Conservation (phyloP, 1,140 invertebrate genomes). For the Scaptodrosophila lebanonensis region DNA sequence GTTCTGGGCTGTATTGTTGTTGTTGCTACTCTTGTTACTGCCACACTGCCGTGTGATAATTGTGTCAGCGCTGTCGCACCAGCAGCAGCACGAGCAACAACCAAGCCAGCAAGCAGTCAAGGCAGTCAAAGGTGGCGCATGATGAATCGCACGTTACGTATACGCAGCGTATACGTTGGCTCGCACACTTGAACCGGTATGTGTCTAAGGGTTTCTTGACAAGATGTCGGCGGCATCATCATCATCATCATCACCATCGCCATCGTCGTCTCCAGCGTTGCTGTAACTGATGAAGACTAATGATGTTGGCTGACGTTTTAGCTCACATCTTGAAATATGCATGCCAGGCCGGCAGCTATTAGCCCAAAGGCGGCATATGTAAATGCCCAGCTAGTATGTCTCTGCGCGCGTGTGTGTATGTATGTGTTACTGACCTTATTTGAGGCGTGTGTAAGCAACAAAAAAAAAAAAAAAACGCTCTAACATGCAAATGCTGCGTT, state of each 20-base stretch:
- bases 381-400: not conserved
- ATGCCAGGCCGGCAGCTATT: conserved; percentile 30
- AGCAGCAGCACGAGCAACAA: no score
- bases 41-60: not conserved
- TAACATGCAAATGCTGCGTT: no score
- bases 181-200: conserved; percentile 1
- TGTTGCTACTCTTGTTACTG: conserved; percentile 6
- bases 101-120: no score
- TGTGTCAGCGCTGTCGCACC: conserved; percentile 3
- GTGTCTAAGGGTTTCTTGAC: conserved; percentile 35
- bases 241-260: no score
- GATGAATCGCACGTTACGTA: conserved; percentile 49
- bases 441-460: conserved; percentile 21
- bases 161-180: conserved; percentile 34
- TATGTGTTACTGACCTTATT: conserved; percentile 40
- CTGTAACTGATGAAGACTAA: conserved; percentile 43
- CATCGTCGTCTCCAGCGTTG: no score
- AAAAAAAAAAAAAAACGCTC: no score
- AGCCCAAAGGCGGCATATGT: conserved; percentile 18
- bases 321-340: conserved; percentile 16
- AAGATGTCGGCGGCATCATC: no score
- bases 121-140: conserved; percentile 7
- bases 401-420: conserved; percentile 1
- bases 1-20: conserved; percentile 25
- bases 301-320: conserved; percentile 24